Conservation (phyloP, 2,797 vertebrate species). For the Pteropus rufus region DNA sequence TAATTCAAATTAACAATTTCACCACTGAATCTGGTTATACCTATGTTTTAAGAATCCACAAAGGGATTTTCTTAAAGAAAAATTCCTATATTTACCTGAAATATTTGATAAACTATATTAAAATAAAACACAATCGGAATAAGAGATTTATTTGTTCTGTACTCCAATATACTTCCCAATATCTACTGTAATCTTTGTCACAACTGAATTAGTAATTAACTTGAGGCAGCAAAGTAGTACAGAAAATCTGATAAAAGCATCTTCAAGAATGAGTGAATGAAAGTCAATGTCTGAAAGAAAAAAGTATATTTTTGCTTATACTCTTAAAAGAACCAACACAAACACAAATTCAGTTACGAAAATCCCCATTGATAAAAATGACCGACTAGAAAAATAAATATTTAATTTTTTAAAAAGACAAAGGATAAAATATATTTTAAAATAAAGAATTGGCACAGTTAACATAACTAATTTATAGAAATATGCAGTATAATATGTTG, state of each 20-base stretch:
- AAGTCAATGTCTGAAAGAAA: background rate
- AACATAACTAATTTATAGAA: background rate
- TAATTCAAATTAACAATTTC: slow-evolving; percentile 1
- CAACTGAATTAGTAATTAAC: background rate
- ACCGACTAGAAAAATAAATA: background rate
- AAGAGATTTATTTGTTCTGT: background rate
- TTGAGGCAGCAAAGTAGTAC: background rate
- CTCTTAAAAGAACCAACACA: background rate
- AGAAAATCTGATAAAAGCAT: background rate
- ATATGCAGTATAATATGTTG: background rate
- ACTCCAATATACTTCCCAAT: background rate
- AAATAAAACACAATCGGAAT: background rate
- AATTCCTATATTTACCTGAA: background rate
- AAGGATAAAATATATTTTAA: background rate
- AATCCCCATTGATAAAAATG: background rate
- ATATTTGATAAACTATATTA: background rate
- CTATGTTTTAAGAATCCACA: background rate
- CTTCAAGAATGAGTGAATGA: slow-evolving; percentile 18
- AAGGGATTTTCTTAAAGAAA: background rate
- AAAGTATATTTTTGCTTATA: background rate
- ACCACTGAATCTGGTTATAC: background rate
- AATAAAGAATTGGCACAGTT: background rate
- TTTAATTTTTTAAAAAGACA: background rate
- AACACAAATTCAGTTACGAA: slow-evolving; percentile 7
- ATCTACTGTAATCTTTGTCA: background rate